phyloP scores from a whole-genome alignment of 1,140 invertebrate genomes.

The Portunus trituberculatus region DNA sequence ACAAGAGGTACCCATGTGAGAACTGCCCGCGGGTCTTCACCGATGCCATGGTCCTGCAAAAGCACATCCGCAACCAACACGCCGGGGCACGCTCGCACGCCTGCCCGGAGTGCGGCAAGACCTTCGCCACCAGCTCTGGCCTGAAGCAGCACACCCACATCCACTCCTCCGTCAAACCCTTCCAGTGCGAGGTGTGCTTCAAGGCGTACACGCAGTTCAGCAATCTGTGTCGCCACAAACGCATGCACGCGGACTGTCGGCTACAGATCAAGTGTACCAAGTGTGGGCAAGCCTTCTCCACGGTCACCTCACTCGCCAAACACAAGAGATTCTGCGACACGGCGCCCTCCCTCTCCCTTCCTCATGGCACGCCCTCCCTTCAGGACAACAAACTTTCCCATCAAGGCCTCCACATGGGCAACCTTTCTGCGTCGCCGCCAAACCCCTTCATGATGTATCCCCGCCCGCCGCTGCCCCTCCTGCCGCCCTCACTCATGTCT shows the following conservation, averaged over 20 bases:
- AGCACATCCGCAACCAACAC: slow-evolving; percentile 96
- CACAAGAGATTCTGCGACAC: slow-evolving; percentile 84
- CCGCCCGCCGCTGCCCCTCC: slow-evolving; percentile 72
- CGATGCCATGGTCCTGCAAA: slow-evolving; percentile 96
- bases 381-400: slow-evolving; percentile 83
- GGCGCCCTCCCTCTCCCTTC: slow-evolving; percentile 81
- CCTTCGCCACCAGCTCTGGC: slow-evolving; percentile 97
- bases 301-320: slow-evolving; percentile 87
- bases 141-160: slow-evolving; percentile 99
- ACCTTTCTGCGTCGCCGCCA: slow-evolving; percentile 79
- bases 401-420: slow-evolving; percentile 85
- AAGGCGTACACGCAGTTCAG: slow-evolving; percentile 99
- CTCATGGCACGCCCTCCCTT: slow-evolving; percentile 84
- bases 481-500: slow-evolving; percentile 74
- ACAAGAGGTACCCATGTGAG: slow-evolving; percentile 92
- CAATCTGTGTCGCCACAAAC: slow-evolving; percentile 99
- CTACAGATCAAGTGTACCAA: slow-evolving; percentile 94
- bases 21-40: slow-evolving; percentile 96
- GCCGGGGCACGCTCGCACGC: slow-evolving; percentile 95
- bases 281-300: slow-evolving; percentile 94
- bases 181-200: slow-evolving; percentile 93
- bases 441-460: slow-evolving; percentile 78
- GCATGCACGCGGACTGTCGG: slow-evolving; percentile 97
- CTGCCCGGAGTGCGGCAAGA: slow-evolving; percentile 98
- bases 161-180: slow-evolving; percentile 98